These are phyloP conservation scores for Calliphora vomitoria DNA, from an alignment of 2,888 invertebrate species.

Conservation along the genomic window DNA sequence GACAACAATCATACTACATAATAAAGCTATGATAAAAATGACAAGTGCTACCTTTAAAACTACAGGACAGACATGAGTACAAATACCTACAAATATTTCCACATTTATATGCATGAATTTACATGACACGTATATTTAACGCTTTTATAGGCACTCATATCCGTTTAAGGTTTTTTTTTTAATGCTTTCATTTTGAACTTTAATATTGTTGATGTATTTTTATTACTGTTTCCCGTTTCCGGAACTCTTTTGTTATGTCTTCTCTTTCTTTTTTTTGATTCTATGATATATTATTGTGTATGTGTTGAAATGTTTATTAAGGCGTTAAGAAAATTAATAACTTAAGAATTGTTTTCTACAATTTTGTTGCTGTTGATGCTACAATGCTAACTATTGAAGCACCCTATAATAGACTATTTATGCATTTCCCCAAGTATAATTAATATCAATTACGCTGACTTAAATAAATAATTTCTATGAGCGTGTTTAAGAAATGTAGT, in stretches of 20 bases:
- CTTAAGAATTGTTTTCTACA: not conserved
- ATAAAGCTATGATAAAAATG: too few relatives aligned
- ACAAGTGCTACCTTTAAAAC: too few relatives aligned
- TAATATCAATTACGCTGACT: too few relatives aligned
- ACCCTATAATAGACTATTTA: too few relatives aligned
- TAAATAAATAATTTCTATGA: too few relatives aligned
- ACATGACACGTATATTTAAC: slow-evolving; percentile 51
- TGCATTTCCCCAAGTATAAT: too few relatives aligned
- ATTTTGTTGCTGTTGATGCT: not conserved
- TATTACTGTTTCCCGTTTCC: slow-evolving; percentile 38
- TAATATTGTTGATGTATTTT: slow-evolving; percentile 23
- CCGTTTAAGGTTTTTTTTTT: slow-evolving; percentile 16
- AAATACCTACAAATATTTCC: slow-evolving; percentile 4
- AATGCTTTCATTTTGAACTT: slow-evolving; percentile 26
- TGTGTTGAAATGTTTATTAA: slow-evolving; percentile 45
- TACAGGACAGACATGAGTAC: not conserved
- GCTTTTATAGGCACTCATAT: slow-evolving; percentile 26
- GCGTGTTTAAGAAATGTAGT: too few relatives aligned
- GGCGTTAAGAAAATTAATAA: slow-evolving; percentile 48
- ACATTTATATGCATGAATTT: slow-evolving; percentile 21
- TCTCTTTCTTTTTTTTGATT: not conserved
- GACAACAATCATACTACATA: too few relatives aligned
- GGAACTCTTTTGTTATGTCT: not conserved
- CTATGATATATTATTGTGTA: not conserved
- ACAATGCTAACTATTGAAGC: too few relatives aligned